Conservation (phyloP, 30 jellyfish, hydroid and myxozoan species). For the Clytia hemisphaerica region DNA sequence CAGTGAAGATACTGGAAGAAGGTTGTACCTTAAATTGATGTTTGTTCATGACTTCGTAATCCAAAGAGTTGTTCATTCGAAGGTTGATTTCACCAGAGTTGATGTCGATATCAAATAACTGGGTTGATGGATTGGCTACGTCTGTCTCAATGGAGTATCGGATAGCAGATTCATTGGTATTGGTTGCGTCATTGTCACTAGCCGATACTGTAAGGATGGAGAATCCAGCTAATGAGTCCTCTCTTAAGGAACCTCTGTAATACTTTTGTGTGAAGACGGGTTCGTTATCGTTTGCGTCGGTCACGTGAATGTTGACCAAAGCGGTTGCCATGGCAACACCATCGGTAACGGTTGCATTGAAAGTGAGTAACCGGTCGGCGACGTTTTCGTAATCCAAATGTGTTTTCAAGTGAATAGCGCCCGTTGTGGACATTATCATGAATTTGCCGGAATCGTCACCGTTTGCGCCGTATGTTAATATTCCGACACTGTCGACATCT, state of each 20-base stretch:
- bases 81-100: conserved; percentile 46
- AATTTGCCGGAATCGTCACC: too few relatives aligned
- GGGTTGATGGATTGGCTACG: conserved; percentile 38
- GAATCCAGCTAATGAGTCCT: conserved; percentile 19
- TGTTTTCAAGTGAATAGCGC: background rate
- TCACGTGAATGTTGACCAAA: conserved; percentile 32
- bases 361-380: conserved; percentile 21
- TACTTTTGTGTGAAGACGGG: conserved; percentile 55
- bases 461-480: conserved; percentile 58
- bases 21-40: conserved; percentile 22
- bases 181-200: conserved; percentile 63
- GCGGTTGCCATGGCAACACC: conserved; percentile 14
- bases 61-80: conserved; percentile 32
- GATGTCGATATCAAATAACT: conserved; percentile 45
- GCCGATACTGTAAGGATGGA: conserved; percentile 62
- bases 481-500: conserved; percentile 73
- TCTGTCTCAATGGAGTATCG: conserved; percentile 33
- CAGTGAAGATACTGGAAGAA: background rate
- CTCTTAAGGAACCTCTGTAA: conserved; percentile 40
- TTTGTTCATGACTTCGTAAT: conserved; percentile 41
- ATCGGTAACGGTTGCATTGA: conserved; percentile 52
- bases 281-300: conserved; percentile 68
- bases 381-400: conserved; percentile 8
- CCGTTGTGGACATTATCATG: conserved; percentile 29
- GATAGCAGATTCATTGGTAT: conserved; percentile 37